Base-by-base conservation (phyloP, 1,140 invertebrate species). In the Sipha flava region DNA sequence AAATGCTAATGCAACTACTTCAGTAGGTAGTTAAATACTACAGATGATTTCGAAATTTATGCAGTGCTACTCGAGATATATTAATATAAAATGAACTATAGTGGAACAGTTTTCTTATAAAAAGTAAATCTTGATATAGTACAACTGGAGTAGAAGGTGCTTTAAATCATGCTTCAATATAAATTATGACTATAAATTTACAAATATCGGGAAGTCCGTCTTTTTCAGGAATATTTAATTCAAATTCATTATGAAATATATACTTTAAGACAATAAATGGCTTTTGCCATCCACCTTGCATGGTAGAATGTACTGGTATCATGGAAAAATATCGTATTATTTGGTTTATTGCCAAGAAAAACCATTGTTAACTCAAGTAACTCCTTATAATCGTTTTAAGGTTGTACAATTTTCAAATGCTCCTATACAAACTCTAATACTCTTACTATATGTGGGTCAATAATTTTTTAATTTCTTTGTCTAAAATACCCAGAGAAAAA, bases 301-400 rank as follows among this genome's bases (percentile, higher is more conserved):
- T 83, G 81, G 81, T 59, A 29, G 34, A 18, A 18, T 31, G 14
- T 81, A 79, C 83, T 82, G 64, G 84, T 83, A 79, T 83, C 81
- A 47, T 82, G 81, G 57, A 87, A 84, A 80, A 82, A 82, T 29
- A 84, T 68, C 83, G 84, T 83, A 75, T 81, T 82, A 34, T 57
- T 57, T 57, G 26, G 3, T 31, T 57, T 31, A 23, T 18, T 29
- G 9, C 57, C 29, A 31, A 87, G 83, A 83, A 87, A 87, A 49
- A 87, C 84, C 47, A 85, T 81, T 23, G 49, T 82, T 73, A 87
- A 80, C 82, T 86, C 83, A 4, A 87, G 81, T 18, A 87, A 77
- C 84, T 86, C 85, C 31, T 83, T 82, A 80, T 87, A 86, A 81
- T 87, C 84, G 62, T 82, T 66, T 80, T 82, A 70, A 23, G 81